A percentile compares a stretch with the other conserved stretches of the same genome.
Evolutionary conservation across 2,113 vertebrate species (phyloP).

Genomic region (Oryctolagus cuniculus): DNA sequence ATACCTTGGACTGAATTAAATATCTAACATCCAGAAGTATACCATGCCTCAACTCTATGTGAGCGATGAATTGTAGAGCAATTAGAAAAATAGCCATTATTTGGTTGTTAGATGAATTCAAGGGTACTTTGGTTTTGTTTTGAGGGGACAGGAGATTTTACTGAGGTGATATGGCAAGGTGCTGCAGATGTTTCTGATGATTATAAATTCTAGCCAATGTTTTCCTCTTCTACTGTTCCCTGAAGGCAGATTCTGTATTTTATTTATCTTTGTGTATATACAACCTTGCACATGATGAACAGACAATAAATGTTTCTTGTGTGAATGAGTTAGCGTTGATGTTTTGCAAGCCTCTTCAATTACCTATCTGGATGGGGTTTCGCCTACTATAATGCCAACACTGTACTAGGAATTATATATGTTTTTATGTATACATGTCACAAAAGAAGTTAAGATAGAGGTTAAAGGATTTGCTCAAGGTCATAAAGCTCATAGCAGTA

Average conservation of each 20-base stretch:
- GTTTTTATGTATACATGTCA: background rate
- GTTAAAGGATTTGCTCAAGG: background rate
- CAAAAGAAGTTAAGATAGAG: conserved; percentile 3
- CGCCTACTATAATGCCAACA: background rate
- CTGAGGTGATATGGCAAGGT: background rate
- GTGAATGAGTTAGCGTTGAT: conserved; percentile 6
- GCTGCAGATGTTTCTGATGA: conserved; percentile 2
- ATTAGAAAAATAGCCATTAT: conserved; percentile 11
- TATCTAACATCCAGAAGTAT: background rate
- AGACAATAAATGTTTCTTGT: background rate
- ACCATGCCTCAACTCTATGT: background rate
- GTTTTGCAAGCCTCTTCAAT: background rate
- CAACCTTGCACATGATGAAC: background rate
- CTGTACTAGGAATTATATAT: background rate
- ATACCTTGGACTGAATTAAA: background rate
- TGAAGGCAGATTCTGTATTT: conserved; percentile 7
- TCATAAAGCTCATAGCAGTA: background rate
- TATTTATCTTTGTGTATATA: background rate
- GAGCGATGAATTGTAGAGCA: background rate
- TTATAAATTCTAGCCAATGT: conserved; percentile 1
- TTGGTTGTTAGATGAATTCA: background rate
- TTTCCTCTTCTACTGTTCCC: background rate
- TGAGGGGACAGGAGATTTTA: background rate
- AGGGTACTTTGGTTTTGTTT: background rate
- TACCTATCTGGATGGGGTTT: conserved; percentile 10